Evolutionary conservation across 2,888 invertebrate species (phyloP), one percentile per base, ranked within the genome.

Genomic region (Entomobrya proxima): DNA sequence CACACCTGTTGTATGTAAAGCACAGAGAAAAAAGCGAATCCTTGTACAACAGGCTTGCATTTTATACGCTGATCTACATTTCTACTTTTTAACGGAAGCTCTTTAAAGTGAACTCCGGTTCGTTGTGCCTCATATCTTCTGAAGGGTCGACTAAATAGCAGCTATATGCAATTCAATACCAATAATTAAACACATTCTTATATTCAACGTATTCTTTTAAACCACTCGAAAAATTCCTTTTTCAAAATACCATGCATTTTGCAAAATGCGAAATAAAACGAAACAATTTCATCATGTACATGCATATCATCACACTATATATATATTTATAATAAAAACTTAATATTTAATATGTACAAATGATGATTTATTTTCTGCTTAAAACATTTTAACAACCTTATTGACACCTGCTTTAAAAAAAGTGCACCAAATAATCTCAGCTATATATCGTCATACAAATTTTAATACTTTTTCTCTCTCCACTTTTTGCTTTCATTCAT

Each of bases 31-130:
- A 27, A 27, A 32, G n/a, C n/a, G 64, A 55, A 77, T 83, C 83
- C 77, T 77, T 67, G 67, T 77, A 52, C 64, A 55, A 11, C 13
- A 24, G 37, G 27, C 58, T 47, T 32, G 11, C 21, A 11, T 27
- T 44, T 75, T 15, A n/a, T n/a, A 40, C 37, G 55, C 88, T 90
- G 90, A 88, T 89, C 90, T 87, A 90, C 89, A 90, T 90, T 90
- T 90, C 90, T 89, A 89, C 90, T 90, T 90, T 89, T 90, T 88
- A 89, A 89, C 90, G 90, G 90, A 90, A 90, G 89, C 89, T 88
- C 88, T 88, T 87, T 86, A 88, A 78, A 85, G 67, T 81, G 55
- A 89, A 89, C 90, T 89, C 90, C 89, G 89, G 90, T 90, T 89
- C 89, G 87, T 86, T 89, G 83, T 87, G 87, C 87, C 87, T 87